Conservation (phyloP, 2,888 invertebrate species). For the Cataglyphis livida region DNA sequence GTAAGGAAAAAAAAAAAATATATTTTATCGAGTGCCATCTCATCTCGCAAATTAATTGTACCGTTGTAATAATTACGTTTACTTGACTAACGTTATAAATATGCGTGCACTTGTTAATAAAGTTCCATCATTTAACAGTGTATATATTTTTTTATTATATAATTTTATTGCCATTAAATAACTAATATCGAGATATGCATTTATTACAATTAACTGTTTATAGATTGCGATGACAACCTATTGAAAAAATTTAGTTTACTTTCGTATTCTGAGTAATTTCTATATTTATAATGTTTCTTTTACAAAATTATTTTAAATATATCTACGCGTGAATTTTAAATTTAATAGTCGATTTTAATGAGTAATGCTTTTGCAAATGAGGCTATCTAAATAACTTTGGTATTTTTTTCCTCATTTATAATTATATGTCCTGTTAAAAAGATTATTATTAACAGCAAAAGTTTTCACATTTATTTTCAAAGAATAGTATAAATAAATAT, state of each 20-base stretch:
- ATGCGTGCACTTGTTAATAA: background rate
- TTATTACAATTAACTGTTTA: background rate
- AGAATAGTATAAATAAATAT: background rate
- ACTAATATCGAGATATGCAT: background rate
- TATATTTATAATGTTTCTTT: background rate
- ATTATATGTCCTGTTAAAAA: background rate
- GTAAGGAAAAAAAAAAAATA: too few species aligned
- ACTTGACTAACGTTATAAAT: background rate
- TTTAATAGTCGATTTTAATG: background rate
- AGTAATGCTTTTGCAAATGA: background rate
- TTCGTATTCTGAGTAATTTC: too few species aligned
- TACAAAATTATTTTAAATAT: background rate
- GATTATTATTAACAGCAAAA: background rate
- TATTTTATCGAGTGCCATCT: background rate
- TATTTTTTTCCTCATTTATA: background rate
- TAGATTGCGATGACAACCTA: background rate
- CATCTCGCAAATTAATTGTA: background rate
- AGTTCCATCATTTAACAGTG: background rate
- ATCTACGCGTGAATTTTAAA: background rate
- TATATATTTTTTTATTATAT: background rate
- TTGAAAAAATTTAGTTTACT: background rate
- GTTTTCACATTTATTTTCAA: background rate
- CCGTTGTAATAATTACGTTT: background rate
- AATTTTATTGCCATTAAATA: background rate
- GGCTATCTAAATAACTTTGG: background rate